These are phyloP conservation scores for Drosophila tripunctata DNA, from an alignment of 2,888 invertebrate species.

Conservation along the genomic window DNA sequence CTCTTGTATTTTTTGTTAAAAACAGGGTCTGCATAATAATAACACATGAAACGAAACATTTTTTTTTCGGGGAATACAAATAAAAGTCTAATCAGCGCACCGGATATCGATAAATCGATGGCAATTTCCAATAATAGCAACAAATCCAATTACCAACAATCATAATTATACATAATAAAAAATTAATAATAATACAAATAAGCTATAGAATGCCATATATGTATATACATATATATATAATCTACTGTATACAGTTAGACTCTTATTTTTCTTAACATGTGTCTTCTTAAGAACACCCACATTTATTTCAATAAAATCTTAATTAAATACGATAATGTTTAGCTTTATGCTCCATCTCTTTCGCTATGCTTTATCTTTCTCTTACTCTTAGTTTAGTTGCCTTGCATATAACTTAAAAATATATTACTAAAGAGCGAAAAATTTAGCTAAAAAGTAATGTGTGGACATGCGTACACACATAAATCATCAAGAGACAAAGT, in stretches of 20 bases:
- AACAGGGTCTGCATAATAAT: not conserved
- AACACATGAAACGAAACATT: not conserved
- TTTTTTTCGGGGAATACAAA: slow-evolving; percentile 1
- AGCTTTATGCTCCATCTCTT: no score
- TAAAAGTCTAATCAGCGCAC: slow-evolving; percentile 21
- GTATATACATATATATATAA: no score
- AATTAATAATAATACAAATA: not conserved
- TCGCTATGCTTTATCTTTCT: no score
- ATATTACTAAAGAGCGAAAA: no score
- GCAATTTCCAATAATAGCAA: slow-evolving; percentile 1
- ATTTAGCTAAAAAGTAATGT: slow-evolving; percentile 15
- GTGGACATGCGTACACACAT: slow-evolving; percentile 11
- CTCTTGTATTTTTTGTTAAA: no score
- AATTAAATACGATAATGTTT: no score
- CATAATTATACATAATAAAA: not conserved
- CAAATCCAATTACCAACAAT: slow-evolving; percentile 1
- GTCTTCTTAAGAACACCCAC: no score
- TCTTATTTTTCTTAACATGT: no score
- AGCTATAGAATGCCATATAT: not conserved
- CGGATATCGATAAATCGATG: slow-evolving; percentile 28
- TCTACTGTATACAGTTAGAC: not conserved
- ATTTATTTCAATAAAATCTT: no score
- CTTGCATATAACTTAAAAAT: no score
- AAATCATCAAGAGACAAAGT: slow-evolving; percentile 32
- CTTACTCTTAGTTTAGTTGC: not conserved